A percentile compares a stretch with the other conserved stretches of the same genome.
These are phyloP conservation scores for Pycnomerus fuliginosus DNA, from an alignment of 2,888 invertebrate genomes.

Conservation along the genomic window DNA sequence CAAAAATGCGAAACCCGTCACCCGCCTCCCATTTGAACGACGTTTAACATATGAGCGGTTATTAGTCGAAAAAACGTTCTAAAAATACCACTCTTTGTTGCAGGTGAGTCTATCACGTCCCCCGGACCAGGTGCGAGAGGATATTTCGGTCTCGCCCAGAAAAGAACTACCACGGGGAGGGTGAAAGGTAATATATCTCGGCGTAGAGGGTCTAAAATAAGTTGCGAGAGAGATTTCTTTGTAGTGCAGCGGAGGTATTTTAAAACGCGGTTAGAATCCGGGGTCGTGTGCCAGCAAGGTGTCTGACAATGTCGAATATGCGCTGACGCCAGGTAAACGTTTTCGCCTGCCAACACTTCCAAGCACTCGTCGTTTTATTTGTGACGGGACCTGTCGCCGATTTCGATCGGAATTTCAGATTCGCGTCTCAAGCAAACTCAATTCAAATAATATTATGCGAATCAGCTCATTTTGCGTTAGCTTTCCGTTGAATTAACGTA, in stretches of 20 bases:
- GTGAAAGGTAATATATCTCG: slow-evolving; percentile 19
- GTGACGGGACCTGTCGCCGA: slow-evolving; percentile 12
- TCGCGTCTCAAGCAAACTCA: no score
- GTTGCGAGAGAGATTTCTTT: slow-evolving; percentile 16
- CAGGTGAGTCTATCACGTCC: slow-evolving; percentile 24
- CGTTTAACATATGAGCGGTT: slow-evolving; percentile 1
- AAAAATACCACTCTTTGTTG: slow-evolving; percentile 2
- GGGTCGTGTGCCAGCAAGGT: slow-evolving; percentile 10
- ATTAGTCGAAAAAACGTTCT: background rate
- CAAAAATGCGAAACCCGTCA: background rate
- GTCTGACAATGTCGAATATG: slow-evolving; percentile 17
- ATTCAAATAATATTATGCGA: no score
- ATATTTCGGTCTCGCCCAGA: no score
- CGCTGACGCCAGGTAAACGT: slow-evolving; percentile 20
- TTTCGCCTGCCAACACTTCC: slow-evolving; percentile 13
- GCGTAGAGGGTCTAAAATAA: slow-evolving; percentile 19
- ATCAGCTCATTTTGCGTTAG: no score
- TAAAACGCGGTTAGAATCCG: slow-evolving; percentile 9
- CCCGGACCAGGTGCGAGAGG: no score
- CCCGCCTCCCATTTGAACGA: background rate
- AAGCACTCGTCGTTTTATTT: slow-evolving; percentile 10
- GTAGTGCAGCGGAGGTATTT: slow-evolving; percentile 16
- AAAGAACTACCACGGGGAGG: slow-evolving; percentile 17
- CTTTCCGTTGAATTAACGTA: no score
- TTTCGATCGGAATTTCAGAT: slow-evolving; percentile 3